Conservation (phyloP, 1,140 invertebrate species). For the Rhizoglyphus robini region DNA sequence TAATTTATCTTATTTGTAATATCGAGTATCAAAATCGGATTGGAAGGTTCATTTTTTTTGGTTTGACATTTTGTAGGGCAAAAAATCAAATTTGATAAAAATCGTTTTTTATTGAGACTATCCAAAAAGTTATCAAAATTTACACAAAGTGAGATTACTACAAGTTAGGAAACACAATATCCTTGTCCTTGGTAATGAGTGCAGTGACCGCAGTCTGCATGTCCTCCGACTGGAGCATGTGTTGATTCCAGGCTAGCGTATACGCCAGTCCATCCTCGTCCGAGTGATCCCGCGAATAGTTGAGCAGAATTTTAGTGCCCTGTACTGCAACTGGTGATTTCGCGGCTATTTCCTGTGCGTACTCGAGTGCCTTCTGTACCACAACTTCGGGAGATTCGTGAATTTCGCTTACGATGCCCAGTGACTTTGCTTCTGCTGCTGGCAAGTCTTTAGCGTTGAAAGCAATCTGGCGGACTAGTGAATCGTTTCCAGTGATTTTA, state of each 20-base stretch:
- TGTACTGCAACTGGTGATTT: conserved; percentile 92
- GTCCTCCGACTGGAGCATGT: conserved; percentile 81
- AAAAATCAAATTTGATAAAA: no score
- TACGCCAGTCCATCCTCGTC: conserved; percentile 71
- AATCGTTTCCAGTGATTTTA: conserved; percentile 77
- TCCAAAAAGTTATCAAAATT: no score
- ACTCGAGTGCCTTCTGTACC: conserved; percentile 50
- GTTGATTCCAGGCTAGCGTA: conserved; percentile 57
- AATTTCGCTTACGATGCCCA: conserved; percentile 60
- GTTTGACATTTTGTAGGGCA: no score
- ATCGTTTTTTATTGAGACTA: no score
- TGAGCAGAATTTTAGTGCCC: conserved; percentile 63
- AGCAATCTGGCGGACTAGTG: conserved; percentile 67
- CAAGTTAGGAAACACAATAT: conserved; percentile 26
- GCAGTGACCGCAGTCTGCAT: conserved; percentile 62
- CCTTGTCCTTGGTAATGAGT: conserved; percentile 48
- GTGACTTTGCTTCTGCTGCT: conserved; percentile 61
- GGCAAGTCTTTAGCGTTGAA: conserved; percentile 69
- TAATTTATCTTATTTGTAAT: no score
- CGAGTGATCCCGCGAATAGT: conserved; percentile 74
- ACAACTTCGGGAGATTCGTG: conserved; percentile 56
- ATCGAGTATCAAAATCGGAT: no score
- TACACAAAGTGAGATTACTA: no score
- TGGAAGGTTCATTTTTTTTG: no score
- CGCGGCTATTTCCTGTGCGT: conserved; percentile 64